A percentile compares a stretch with the other conserved stretches of the same genome.
phyloP scores from a whole-genome alignment of 2,888 invertebrate species.

The Chaitophorus viminalis region DNA sequence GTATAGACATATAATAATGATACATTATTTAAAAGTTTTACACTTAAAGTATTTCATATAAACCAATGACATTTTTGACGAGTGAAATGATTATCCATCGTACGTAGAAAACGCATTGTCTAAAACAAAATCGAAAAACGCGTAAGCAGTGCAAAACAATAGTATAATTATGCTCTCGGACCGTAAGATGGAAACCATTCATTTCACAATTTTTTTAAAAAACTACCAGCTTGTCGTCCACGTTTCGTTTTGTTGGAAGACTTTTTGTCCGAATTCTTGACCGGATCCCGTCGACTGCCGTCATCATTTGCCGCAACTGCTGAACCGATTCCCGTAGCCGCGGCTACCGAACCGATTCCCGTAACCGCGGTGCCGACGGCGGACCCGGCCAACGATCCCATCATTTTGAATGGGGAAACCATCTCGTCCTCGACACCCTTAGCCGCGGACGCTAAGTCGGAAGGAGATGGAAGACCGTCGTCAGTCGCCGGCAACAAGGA shows the following conservation, averaged over 20 bases:
- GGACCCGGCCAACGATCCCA: neutral
- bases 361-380: neutral
- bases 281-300: neutral
- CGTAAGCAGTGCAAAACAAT: too few relatives aligned
- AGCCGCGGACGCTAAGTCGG: neutral
- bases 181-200: neutral
- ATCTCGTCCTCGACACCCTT: neutral
- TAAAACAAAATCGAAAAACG: neutral
- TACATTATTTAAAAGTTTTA: neutral
- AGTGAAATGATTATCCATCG: neutral
- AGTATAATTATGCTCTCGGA: too few relatives aligned
- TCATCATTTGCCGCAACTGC: neutral
- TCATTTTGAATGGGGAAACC: neutral
- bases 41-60: neutral
- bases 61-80: neutral
- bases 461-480: neutral
- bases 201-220: neutral
- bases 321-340: neutral
- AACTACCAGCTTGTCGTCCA: neutral
- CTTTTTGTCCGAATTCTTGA: neutral
- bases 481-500: neutral
- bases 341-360: neutral
- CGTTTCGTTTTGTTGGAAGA: neutral
- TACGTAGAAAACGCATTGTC: neutral
- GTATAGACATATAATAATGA: too few relatives aligned